phyloP scores from a whole-genome alignment of 2,113 vertebrate species.

The Oxyruncus cristatus region DNA sequence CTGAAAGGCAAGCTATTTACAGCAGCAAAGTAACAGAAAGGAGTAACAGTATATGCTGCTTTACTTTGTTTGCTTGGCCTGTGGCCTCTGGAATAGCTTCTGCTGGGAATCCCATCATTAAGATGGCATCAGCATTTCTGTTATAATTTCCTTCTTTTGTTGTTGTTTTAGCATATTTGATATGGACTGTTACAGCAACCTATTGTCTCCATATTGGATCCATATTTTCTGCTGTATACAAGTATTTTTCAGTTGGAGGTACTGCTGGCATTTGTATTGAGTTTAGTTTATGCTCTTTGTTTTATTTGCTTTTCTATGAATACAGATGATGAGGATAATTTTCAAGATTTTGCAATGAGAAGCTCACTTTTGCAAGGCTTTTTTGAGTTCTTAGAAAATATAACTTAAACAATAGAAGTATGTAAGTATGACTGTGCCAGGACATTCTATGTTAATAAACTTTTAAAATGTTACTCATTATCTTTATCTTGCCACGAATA shows the following conservation, averaged over 20 bases:
- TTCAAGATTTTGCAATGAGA: background rate
- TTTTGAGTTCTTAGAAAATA: constrained; percentile 4
- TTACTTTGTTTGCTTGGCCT: constrained; percentile 52
- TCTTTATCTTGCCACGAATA: constrained; percentile 49
- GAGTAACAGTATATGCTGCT: background rate
- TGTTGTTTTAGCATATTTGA: background rate
- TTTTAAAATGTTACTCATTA: constrained; percentile 21
- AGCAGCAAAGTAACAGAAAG: background rate
- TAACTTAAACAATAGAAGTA: constrained; percentile 35
- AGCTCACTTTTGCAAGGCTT: background rate
- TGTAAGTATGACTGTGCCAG: background rate
- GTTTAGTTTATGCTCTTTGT: background rate
- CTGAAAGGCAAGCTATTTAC: constrained; percentile 29
- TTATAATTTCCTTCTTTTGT: background rate
- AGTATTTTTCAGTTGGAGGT: background rate
- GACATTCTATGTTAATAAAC: constrained; percentile 35
- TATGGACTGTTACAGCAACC: background rate
- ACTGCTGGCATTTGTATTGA: background rate
- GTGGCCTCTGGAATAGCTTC: constrained; percentile 23
- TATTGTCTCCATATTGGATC: background rate
- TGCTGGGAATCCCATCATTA: background rate
- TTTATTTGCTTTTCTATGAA: background rate
- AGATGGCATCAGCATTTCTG: constrained; percentile 3
- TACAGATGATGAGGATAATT: background rate
- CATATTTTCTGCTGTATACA: background rate